Conservation (phyloP, 1,140 invertebrate genomes). For the Chlorops oryzae region DNA sequence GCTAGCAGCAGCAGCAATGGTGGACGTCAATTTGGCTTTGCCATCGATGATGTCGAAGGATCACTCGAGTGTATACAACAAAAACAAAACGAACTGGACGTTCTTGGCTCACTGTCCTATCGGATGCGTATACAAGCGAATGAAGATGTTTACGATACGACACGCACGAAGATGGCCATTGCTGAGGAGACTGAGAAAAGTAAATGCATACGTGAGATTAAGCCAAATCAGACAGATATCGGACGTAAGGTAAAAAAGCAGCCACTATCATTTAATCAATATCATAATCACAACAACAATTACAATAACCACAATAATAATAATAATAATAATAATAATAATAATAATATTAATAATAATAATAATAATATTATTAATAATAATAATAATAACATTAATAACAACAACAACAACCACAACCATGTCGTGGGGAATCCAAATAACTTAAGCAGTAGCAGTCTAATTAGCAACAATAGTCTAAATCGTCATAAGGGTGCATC, state of each 20-base stretch:
- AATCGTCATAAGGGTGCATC: slow-evolving; percentile 19
- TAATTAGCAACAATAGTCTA: slow-evolving; percentile 38
- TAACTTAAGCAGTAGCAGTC: slow-evolving; percentile 42
- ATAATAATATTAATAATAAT: background rate
- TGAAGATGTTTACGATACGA: slow-evolving; percentile 89
- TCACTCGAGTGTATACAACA: slow-evolving; percentile 88
- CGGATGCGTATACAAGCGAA: slow-evolving; percentile 88
- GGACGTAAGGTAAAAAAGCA: slow-evolving; percentile 68
- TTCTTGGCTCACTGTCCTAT: slow-evolving; percentile 72
- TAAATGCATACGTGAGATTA: slow-evolving; percentile 88
- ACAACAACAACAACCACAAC: too few relatives aligned
- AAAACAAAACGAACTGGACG: slow-evolving; percentile 61
- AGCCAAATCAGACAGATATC: slow-evolving; percentile 80
- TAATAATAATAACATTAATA: slow-evolving; percentile 16
- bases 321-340: slow-evolving; percentile 29
- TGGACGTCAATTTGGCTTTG: slow-evolving; percentile 42
- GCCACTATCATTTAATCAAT: too few relatives aligned
- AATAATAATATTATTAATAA: slow-evolving; percentile 8
- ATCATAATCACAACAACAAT: slow-evolving; percentile 5
- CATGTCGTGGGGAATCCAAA: too few relatives aligned
- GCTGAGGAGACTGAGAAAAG: slow-evolving; percentile 86
- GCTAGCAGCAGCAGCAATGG: slow-evolving; percentile 5
- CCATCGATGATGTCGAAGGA: slow-evolving; percentile 41
- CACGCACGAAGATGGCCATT: slow-evolving; percentile 79
- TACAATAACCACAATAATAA: slow-evolving; percentile 6